Conservation (phyloP, 2,797 vertebrate genomes). For the Lutjanus campechanus region DNA sequence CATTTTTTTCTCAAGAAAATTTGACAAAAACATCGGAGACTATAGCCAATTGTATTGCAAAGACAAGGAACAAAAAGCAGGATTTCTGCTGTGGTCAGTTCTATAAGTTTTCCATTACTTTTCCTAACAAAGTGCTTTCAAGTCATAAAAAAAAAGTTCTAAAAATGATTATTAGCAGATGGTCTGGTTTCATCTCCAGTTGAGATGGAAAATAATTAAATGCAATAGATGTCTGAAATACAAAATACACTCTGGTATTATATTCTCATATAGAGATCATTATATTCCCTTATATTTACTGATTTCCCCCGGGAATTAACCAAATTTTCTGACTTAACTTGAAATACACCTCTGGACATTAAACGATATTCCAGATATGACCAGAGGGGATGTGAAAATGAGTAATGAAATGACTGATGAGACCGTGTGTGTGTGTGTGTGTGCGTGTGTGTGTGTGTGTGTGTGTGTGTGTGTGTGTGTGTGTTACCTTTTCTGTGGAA, state of each 20-base stretch:
- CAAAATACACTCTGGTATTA: conserved; percentile 7
- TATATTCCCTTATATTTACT: conserved; percentile 23
- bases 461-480: conserved; percentile 17
- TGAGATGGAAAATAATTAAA: conserved; percentile 18
- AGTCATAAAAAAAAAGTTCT: neutral
- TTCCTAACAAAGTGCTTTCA: neutral
- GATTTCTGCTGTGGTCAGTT: neutral
- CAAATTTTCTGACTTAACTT: conserved; percentile 37
- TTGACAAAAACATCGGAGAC: neutral
- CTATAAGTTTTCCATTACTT: too few species aligned
- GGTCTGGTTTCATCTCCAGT: neutral
- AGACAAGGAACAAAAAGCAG: neutral
- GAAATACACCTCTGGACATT: conserved; percentile 32
- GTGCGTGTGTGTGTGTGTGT: conserved; percentile 16
- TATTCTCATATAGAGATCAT: conserved; percentile 1
- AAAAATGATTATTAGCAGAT: neutral
- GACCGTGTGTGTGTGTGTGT: conserved; percentile 17
- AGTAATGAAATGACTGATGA: conserved; percentile 10
- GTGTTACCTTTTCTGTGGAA: conserved; percentile 95
- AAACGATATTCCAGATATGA: neutral
- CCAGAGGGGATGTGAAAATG: conserved; percentile 21
- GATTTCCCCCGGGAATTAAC: conserved; percentile 42
- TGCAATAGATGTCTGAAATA: conserved; percentile 1
- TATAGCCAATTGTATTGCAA: neutral
- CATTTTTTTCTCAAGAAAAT: neutral